Conservation (phyloP, 2,888 invertebrate species). For the Plebejus melissa region DNA sequence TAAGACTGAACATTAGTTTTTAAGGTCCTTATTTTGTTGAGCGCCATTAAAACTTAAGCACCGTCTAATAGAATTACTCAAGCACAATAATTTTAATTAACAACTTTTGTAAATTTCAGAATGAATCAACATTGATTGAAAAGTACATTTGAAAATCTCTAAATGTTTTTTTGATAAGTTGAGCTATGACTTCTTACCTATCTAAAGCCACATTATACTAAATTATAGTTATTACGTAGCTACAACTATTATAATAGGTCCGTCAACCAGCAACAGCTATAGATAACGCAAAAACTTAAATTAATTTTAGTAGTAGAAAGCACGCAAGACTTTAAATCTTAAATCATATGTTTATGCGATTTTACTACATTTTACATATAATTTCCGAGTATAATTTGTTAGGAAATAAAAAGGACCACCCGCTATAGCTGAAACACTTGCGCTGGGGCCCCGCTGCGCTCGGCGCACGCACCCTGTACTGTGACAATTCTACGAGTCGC, state of each 20-base stretch:
- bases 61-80: slow-evolving; percentile 71
- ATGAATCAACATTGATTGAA: slow-evolving; percentile 16
- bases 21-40: slow-evolving; percentile 77
- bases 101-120: slow-evolving; percentile 42
- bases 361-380: slow-evolving; percentile 23
- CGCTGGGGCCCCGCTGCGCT: slow-evolving; percentile 22
- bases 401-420: slow-evolving; percentile 23
- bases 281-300: too few species aligned
- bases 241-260: too few species aligned
- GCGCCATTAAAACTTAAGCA: slow-evolving; percentile 66
- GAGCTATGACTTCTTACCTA: too few species aligned
- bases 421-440: slow-evolving; percentile 19
- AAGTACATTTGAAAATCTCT: too few species aligned
- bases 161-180: too few species aligned
- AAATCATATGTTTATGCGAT: slow-evolving; percentile 33
- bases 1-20: slow-evolving; percentile 77
- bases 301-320: too few species aligned
- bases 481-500: slow-evolving; percentile 19
- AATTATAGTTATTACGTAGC: too few species aligned
- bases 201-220: too few species aligned
- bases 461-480: slow-evolving; percentile 16
- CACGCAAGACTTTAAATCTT: too few species aligned
- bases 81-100: slow-evolving; percentile 68
- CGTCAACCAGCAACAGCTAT: too few species aligned
- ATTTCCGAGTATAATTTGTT: slow-evolving; percentile 21